Percentiles rank a stretch among this genome's conserved stretches.
Evolutionary conservation across 2,113 vertebrate genomes (phyloP).

Genomic region (Thermophis baileyi): DNA sequence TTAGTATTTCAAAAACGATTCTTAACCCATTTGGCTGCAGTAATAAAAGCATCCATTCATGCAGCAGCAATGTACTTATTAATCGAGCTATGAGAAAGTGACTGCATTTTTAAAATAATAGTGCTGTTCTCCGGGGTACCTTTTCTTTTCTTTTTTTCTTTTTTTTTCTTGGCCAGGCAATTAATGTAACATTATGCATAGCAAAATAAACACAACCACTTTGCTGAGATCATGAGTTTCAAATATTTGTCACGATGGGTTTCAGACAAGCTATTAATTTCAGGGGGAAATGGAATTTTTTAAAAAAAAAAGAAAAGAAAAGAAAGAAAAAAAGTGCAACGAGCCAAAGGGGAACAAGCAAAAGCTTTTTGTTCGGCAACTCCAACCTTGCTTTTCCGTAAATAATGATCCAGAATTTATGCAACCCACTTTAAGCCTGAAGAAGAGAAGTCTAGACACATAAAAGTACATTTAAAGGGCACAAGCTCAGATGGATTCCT

Average conservation of each 20-base stretch:
- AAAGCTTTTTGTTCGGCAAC: background rate
- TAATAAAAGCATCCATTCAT: conserved; percentile 15
- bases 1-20: conserved; percentile 23
- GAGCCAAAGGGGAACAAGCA: background rate
- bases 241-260: conserved; percentile 29
- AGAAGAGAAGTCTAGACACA: background rate
- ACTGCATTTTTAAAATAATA: conserved; percentile 18
- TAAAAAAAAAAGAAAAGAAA: background rate
- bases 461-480: background rate
- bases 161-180: conserved; percentile 29
- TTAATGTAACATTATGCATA: conserved; percentile 29
- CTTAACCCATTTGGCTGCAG: conserved; percentile 37
- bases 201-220: conserved; percentile 41
- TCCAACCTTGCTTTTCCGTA: background rate
- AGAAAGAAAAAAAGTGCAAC: background rate
- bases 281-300: background rate
- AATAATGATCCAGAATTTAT: background rate
- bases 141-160: background rate
- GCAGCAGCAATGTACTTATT: conserved; percentile 31
- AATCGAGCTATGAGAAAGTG: background rate
- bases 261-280: background rate
- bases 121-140: conserved; percentile 4
- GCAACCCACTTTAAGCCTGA: background rate
- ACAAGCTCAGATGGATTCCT: background rate
- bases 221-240: conserved; percentile 48